Conservation (phyloP, 2,113 vertebrate genomes). For the Loxodonta africana region DNA sequence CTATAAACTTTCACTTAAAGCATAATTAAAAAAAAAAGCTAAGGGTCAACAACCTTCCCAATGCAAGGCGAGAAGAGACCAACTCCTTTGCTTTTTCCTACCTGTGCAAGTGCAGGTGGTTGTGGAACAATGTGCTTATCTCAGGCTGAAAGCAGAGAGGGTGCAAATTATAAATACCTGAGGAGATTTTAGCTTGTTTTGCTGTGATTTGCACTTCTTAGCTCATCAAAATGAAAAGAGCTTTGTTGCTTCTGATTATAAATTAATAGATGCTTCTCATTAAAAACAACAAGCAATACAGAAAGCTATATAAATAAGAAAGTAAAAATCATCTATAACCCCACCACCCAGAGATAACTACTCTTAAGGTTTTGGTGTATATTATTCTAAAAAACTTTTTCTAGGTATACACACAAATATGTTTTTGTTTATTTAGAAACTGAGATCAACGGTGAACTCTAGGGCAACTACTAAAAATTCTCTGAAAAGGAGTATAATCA, state of each 20-base stretch:
- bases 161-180: background rate
- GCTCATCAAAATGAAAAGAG: constrained; percentile 31
- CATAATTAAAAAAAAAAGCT: background rate
- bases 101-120: background rate
- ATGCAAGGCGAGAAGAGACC: background rate
- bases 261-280: background rate
- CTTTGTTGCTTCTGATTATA: constrained; percentile 32
- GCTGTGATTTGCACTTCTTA: background rate
- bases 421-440: background rate
- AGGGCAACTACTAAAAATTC: background rate
- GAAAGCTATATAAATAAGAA: constrained; percentile 28
- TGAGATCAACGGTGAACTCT: background rate
- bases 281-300: background rate
- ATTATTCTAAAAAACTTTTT: background rate
- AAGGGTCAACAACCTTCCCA: background rate
- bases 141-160: background rate
- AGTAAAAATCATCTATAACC: background rate
- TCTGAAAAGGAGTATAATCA: background rate
- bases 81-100: background rate
- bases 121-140: background rate
- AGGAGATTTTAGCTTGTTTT: background rate
- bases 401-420: background rate
- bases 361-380: background rate
- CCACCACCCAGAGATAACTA: background rate
- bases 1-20: too few species aligned